Evolutionary conservation across 2,113 vertebrate species (phyloP).

Genomic region (Ictalurus punctatus): DNA sequence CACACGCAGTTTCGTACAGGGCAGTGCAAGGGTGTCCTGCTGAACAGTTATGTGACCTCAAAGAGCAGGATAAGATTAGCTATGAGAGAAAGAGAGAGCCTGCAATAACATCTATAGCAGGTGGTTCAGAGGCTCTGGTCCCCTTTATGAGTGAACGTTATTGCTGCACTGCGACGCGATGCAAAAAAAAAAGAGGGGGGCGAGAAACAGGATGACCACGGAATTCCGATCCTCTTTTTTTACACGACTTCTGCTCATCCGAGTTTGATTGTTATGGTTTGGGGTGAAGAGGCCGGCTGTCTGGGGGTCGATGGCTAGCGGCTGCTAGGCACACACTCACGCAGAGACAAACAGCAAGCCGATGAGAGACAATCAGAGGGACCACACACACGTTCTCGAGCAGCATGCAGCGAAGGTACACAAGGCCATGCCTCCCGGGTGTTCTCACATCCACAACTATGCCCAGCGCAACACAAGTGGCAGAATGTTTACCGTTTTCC

Average conservation of each 20-base stretch:
- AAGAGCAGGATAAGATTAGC: slow-evolving; percentile 34
- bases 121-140: slow-evolving; percentile 33
- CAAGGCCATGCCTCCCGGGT: slow-evolving; percentile 38
- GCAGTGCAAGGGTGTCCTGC: background rate
- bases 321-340: slow-evolving; percentile 33
- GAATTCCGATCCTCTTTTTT: slow-evolving; percentile 17
- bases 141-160: slow-evolving; percentile 30
- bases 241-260: slow-evolving; percentile 35
- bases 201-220: background rate
- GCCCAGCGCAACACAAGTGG: slow-evolving; percentile 18
- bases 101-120: slow-evolving; percentile 43
- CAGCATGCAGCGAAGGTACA: slow-evolving; percentile 33
- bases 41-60: slow-evolving; percentile 32
- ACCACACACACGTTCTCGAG: slow-evolving; percentile 43
- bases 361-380: slow-evolving; percentile 45
- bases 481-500: slow-evolving; percentile 24
- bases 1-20: background rate
- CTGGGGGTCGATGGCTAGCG: slow-evolving; percentile 25
- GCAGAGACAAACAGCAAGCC: slow-evolving; percentile 44
- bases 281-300: slow-evolving; percentile 28
- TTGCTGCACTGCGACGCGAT: slow-evolving; percentile 14
- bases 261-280: slow-evolving; percentile 20
- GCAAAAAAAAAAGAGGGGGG: slow-evolving; percentile 3
- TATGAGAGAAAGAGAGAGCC: background rate
- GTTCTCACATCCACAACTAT: slow-evolving; percentile 38